Evolutionary conservation across 2,888 invertebrate genomes (phyloP).

Genomic region (Prosapia bicincta): DNA sequence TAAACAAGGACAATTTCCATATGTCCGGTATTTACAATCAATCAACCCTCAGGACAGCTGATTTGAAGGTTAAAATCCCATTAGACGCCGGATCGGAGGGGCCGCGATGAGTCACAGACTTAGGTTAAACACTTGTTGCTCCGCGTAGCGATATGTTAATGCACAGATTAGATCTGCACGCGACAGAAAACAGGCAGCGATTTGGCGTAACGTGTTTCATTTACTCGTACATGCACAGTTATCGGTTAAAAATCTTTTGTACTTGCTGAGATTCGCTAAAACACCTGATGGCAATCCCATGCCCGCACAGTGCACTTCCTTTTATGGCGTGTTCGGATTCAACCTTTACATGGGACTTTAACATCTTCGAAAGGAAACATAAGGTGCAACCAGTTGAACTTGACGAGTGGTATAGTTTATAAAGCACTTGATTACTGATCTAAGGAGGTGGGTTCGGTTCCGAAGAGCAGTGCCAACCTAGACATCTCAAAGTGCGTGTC

Average conservation of each 20-base stretch:
- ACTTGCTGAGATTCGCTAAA: neutral
- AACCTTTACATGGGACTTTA: too few species aligned
- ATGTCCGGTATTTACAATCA: conserved; percentile 23
- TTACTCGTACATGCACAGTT: neutral
- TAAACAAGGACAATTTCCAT: conserved; percentile 1
- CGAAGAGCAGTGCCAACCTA: too few species aligned
- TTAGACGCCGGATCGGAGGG: conserved; percentile 12
- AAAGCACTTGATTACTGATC: too few species aligned
- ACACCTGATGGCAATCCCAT: too few species aligned
- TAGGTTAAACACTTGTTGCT: neutral
- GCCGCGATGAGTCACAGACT: neutral
- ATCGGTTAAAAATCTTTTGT: neutral
- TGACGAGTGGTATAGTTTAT: too few species aligned
- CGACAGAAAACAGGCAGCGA: neutral
- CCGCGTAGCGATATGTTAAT: neutral
- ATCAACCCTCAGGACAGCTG: conserved; percentile 2
- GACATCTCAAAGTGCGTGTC: too few species aligned
- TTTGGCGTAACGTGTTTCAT: neutral
- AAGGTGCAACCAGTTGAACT: too few species aligned
- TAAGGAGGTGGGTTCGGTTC: too few species aligned
- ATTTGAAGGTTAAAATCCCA: conserved; percentile 24
- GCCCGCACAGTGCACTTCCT: too few species aligned
- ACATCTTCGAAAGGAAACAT: too few species aligned
- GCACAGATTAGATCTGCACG: neutral
- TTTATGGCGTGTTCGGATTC: too few species aligned